A percentile compares a stretch with the other conserved stretches of the same genome.
Evolutionary conservation across 2,797 vertebrate genomes (phyloP).

Genomic region (Lindbergichthys nudifrons): DNA sequence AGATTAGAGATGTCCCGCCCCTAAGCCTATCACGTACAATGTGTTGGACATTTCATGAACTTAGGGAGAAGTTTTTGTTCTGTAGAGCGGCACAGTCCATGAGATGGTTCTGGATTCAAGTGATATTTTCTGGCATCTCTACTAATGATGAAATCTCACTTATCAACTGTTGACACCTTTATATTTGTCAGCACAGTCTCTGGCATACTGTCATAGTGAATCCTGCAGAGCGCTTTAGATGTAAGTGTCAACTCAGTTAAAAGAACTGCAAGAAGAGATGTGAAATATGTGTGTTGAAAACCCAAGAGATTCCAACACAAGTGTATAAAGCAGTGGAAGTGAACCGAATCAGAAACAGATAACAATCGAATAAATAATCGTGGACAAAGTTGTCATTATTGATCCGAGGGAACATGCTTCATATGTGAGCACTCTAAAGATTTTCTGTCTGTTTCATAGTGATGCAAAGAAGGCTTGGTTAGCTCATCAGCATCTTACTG

Average conservation of each 20-base stretch:
- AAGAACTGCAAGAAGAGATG: not conserved
- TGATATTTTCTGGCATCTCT: not conserved
- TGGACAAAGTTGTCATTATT: not conserved
- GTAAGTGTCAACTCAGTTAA: not conserved
- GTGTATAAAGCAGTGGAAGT: not conserved
- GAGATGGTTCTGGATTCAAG: not conserved
- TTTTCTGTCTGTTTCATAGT: not conserved
- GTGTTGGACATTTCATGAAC: too few relatives aligned
- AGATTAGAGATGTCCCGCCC: too few relatives aligned
- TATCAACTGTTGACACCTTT: not conserved
- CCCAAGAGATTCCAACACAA: not conserved
- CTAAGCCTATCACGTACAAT: too few relatives aligned
- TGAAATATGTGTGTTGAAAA: not conserved
- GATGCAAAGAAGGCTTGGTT: not conserved
- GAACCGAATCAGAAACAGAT: not conserved
- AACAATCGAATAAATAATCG: not conserved
- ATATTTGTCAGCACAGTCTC: slow-evolving; percentile 4
- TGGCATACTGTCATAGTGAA: not conserved
- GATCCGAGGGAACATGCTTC: not conserved
- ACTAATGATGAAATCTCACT: not conserved
- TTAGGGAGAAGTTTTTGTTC: too few relatives aligned
- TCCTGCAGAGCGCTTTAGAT: not conserved
- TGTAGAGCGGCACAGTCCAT: not conserved
- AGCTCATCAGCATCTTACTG: slow-evolving; percentile 1
- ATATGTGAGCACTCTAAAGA: not conserved